Conservation (phyloP, 2,888 invertebrate genomes). For the Synanthedon vespiformis region DNA sequence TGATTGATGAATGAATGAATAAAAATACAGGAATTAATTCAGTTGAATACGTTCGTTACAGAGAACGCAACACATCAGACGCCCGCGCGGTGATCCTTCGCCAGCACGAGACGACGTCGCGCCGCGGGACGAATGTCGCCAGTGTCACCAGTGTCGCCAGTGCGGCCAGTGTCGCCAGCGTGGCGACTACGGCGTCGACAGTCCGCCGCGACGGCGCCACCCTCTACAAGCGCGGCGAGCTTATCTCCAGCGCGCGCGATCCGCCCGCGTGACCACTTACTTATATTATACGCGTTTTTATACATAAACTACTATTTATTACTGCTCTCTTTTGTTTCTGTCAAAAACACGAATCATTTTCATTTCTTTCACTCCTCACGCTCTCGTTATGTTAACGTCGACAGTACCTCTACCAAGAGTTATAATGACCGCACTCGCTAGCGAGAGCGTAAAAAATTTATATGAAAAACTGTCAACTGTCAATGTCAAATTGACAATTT, state of each 20-base stretch:
- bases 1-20: no score
- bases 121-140: conserved; percentile 20
- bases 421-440: no score
- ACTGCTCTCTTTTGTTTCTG: conserved; percentile 10
- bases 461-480: no score
- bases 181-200: conserved; percentile 55
- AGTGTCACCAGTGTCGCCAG: conserved; percentile 6
- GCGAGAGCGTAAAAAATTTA: no score
- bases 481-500: no score
- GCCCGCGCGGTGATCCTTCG: conserved; percentile 49
- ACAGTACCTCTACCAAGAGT: no score
- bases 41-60: conserved; percentile 11
- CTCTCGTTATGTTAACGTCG: not conserved
- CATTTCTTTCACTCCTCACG: not conserved
- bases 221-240: conserved; percentile 83
- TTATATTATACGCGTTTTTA: conserved; percentile 43
- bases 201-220: conserved; percentile 49
- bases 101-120: conserved; percentile 63
- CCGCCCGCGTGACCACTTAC: conserved; percentile 42
- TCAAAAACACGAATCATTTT: not conserved
- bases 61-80: conserved; percentile 63
- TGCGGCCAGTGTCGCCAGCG: conserved; percentile 5
- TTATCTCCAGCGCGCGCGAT: conserved; percentile 81
- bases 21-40: no score
- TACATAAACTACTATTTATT: conserved; percentile 65